These are phyloP conservation scores for Cataglyphis altisquamis DNA, from an alignment of 2,888 invertebrate genomes.

Conservation along the genomic window DNA sequence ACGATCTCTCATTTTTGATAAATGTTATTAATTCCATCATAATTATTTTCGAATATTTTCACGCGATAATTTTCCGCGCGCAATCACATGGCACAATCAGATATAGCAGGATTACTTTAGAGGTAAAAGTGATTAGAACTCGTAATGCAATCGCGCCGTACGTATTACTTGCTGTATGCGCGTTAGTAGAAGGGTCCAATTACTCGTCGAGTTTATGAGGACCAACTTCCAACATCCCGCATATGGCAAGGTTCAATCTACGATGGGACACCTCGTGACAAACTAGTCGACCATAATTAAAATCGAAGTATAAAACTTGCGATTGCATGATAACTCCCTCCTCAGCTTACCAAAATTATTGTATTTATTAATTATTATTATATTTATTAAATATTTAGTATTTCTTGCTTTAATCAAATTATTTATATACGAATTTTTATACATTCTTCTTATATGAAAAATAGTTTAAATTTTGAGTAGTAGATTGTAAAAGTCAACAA, in stretches of 20 bases:
- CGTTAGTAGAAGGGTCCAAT: constrained; percentile 55
- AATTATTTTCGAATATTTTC: constrained; percentile 50
- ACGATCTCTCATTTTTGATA: constrained; percentile 5
- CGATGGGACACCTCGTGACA: constrained; percentile 48
- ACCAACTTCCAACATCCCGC: constrained; percentile 27
- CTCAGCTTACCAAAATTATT: neutral
- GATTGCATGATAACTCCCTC: neutral
- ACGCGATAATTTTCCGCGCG: constrained; percentile 20
- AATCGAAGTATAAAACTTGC: constrained; percentile 34
- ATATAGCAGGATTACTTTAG: constrained; percentile 32
- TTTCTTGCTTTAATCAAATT: neutral
- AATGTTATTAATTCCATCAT: constrained; percentile 37
- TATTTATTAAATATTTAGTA: too few relatives aligned
- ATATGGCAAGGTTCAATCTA: constrained; percentile 55
- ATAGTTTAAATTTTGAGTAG: neutral
- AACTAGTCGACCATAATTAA: constrained; percentile 56
- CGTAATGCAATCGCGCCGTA: constrained; percentile 60
- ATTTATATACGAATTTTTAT: neutral
- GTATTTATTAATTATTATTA: neutral
- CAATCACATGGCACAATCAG: constrained; percentile 22
- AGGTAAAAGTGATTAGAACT: constrained; percentile 61
- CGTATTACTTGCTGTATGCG: constrained; percentile 53
- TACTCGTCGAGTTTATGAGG: constrained; percentile 50
- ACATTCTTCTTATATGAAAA: neutral
- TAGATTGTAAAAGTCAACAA: neutral